Evolutionary conservation across 2,888 invertebrate genomes (phyloP).

Genomic region (Mayetiola destructor): DNA sequence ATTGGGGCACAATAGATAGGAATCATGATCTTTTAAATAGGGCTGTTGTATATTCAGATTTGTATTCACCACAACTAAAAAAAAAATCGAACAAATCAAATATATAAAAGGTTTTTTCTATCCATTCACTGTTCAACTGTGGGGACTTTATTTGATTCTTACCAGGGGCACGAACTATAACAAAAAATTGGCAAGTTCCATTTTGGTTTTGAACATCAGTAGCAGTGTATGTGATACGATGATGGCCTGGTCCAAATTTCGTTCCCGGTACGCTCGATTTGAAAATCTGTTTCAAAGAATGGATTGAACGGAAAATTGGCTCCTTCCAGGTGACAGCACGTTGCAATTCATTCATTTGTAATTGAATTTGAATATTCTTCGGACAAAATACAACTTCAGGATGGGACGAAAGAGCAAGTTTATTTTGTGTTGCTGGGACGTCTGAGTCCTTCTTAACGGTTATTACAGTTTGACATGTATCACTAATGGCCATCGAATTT

Average conservation of each 20-base stretch:
- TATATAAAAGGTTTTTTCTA: not conserved
- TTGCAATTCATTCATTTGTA: conserved; percentile 40
- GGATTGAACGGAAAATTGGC: conserved; percentile 46
- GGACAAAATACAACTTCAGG: conserved; percentile 46
- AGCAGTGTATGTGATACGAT: conserved; percentile 48
- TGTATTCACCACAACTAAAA: not conserved
- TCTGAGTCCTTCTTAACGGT: conserved; percentile 36
- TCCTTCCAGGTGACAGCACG: conserved; percentile 49
- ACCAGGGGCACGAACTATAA: conserved; percentile 26
- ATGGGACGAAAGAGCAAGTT: conserved; percentile 18
- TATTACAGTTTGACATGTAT: conserved; percentile 44
- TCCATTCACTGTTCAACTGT: not conserved
- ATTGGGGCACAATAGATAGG: conserved; percentile 31
- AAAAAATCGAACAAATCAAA: not conserved
- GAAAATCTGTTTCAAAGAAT: conserved; percentile 40
- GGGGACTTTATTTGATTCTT: not conserved
- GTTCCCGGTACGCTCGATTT: conserved; percentile 50
- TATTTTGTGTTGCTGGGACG: conserved; percentile 39
- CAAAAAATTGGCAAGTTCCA: conserved; percentile 47
- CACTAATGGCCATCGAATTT: conserved; percentile 37
- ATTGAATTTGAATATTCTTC: conserved; percentile 42
- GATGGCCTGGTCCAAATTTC: conserved; percentile 42
- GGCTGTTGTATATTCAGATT: conserved; percentile 16
- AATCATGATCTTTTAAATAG: conserved; percentile 25
- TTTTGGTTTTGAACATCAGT: conserved; percentile 47